Evolutionary conservation across 2,888 invertebrate genomes (phyloP), one percentile per base, ranked within the genome.

Genomic region (Dynastes tityus): DNA sequence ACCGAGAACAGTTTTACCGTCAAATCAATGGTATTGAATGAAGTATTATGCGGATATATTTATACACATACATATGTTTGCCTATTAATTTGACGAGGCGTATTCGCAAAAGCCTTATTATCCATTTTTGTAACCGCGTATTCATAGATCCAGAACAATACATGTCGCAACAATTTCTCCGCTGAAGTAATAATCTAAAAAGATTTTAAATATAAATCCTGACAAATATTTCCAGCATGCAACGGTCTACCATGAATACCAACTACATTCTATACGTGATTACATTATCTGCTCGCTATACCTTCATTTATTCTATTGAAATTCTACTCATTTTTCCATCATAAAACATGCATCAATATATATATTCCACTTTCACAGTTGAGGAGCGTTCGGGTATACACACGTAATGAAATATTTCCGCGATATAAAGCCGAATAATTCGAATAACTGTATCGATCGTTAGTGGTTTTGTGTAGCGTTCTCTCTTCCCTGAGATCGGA

Each of bases 371-470:
- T 29, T 13, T 13, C 32, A 32, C 8, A 63, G 27, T 29, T 13
- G 29, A 27, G 9, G 11, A 29, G 27, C 32, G 27, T 63, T 63
- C 32, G 5, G 16, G 8, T 16, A 6, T 58, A 58, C 8, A 45
- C 8, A 58, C 11, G 11, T 32, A 68, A 68, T 49, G 68, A 68
- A 68, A 68, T 68, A 49, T 68, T 68, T 68, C 68, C 49, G 9
- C 32, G 16, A 68, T 49, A 68, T 51, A 68, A 22, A 49, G 51
- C 22, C 22, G 67, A 45, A 11, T 67, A 67, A 67, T 68, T 68
- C 68, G 29, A 68, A 68, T 49, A 68, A 53, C 68, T 49, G 68
- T 51, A 68, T 68, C 49, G 67, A 68, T 68, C 67, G 67, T 49
- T 68, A 68, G 27, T 29, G 68, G 49, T 11, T 32, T 63, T 63